phyloP scores from a whole-genome alignment of 2,797 vertebrate genomes.

The Myotis pilosus region DNA sequence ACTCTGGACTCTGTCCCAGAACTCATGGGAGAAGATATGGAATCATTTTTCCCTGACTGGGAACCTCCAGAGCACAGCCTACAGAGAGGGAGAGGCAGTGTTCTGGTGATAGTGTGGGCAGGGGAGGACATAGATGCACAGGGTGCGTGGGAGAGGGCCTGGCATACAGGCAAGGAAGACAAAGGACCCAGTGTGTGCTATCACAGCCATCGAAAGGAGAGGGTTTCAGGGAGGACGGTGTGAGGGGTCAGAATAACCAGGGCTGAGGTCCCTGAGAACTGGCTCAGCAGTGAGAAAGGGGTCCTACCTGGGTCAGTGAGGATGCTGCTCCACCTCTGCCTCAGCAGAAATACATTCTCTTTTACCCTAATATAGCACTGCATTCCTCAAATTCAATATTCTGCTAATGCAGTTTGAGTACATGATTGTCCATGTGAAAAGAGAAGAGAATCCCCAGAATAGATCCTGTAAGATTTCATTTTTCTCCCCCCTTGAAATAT shows the following conservation, averaged over 20 bases:
- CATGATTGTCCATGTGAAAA: not conserved
- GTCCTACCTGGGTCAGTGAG: not conserved
- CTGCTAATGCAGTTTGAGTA: not conserved
- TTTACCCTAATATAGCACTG: not conserved
- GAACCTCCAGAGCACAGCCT: not conserved
- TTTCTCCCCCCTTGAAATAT: not conserved
- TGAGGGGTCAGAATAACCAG: not conserved
- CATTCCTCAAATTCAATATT: not conserved
- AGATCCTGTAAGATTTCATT: not conserved
- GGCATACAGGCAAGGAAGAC: not conserved
- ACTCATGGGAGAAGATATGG: not conserved
- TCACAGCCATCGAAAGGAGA: not conserved
- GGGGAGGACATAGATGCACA: not conserved
- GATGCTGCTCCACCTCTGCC: not conserved
- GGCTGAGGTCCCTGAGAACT: not conserved
- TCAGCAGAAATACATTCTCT: too few relatives aligned
- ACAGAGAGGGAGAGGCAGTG: not conserved
- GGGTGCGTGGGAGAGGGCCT: not conserved
- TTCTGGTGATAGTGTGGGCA: not conserved
- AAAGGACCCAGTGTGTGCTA: not conserved
- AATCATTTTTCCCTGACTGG: not conserved
- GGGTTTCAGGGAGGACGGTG: not conserved
- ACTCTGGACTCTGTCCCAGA: not conserved
- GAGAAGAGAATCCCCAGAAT: not conserved
- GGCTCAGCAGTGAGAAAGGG: not conserved